Evolutionary conservation across 2,797 vertebrate species (phyloP).

Genomic region (Tarsius wallacei): DNA sequence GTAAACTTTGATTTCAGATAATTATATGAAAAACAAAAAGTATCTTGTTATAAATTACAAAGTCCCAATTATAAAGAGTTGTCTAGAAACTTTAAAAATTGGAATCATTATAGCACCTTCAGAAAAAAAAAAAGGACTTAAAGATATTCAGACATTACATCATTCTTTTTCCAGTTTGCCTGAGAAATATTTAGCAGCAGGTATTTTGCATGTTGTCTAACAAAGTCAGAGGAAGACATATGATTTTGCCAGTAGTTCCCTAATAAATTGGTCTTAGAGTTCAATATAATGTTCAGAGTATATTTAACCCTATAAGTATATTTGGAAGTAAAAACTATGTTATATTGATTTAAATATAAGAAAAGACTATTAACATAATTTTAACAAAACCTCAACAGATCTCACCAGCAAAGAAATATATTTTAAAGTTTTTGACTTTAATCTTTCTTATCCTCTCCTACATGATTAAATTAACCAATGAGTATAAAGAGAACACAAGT

Average conservation of each 20-base stretch:
- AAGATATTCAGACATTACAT: slow-evolving; percentile 69
- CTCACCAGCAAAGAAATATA: not conserved
- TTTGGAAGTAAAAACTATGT: slow-evolving; percentile 43
- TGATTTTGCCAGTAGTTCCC: slow-evolving; percentile 30
- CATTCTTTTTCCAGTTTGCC: slow-evolving; percentile 62
- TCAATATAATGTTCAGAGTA: slow-evolving; percentile 37
- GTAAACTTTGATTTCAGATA: slow-evolving; percentile 62
- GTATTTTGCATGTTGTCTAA: slow-evolving; percentile 72
- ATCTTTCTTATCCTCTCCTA: not conserved
- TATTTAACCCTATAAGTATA: slow-evolving; percentile 14
- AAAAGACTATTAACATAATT: not conserved
- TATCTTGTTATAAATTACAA: slow-evolving; percentile 63
- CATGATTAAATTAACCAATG: slow-evolving; percentile 48
- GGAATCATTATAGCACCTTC: slow-evolving; percentile 36
- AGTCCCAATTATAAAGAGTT: not conserved
- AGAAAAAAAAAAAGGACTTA: not conserved
- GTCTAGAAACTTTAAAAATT: slow-evolving; percentile 33
- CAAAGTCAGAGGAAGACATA: slow-evolving; percentile 39
- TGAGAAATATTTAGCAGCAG: slow-evolving; percentile 65
- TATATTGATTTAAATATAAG: not conserved
- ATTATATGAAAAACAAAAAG: slow-evolving; percentile 31
- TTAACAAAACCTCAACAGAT: slow-evolving; percentile 7
- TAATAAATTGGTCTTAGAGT: slow-evolving; percentile 61
- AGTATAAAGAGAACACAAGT: not conserved
- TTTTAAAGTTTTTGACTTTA: not conserved